Conservation (phyloP, 1,140 invertebrate genomes). For the Papilio polyxenes region DNA sequence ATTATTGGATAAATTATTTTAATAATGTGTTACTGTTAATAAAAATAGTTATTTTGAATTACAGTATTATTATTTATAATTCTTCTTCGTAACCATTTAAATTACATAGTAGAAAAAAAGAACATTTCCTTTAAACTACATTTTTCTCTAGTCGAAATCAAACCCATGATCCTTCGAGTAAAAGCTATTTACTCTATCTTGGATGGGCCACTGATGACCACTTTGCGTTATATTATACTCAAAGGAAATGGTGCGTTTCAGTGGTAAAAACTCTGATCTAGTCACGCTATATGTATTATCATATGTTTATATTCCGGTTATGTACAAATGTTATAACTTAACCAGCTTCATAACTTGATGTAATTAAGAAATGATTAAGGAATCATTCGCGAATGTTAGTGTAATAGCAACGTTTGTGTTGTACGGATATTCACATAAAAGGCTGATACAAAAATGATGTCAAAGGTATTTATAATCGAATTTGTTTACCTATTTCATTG, state of each 20-base stretch:
- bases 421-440: not conserved
- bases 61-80: not conserved
- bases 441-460: not conserved
- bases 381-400: not conserved
- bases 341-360: not conserved
- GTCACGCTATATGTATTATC: constrained; percentile 8
- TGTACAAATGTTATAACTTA: not conserved
- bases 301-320: not conserved
- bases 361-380: not conserved
- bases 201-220: not conserved
- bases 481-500: not conserved
- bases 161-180: not conserved
- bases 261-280: not conserved
- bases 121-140: too few species aligned
- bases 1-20: not conserved
- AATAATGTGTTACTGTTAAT: constrained; percentile 15
- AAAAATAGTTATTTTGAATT: not conserved
- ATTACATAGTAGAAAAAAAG: too few species aligned
- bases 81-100: not conserved
- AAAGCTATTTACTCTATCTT: not conserved
- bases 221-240: not conserved
- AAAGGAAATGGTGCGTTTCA: not conserved
- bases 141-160: too few species aligned
- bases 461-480: not conserved
- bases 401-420: not conserved